phyloP scores from a whole-genome alignment of 2,113 vertebrate genomes.

The Brachionichthys hirsutus region DNA sequence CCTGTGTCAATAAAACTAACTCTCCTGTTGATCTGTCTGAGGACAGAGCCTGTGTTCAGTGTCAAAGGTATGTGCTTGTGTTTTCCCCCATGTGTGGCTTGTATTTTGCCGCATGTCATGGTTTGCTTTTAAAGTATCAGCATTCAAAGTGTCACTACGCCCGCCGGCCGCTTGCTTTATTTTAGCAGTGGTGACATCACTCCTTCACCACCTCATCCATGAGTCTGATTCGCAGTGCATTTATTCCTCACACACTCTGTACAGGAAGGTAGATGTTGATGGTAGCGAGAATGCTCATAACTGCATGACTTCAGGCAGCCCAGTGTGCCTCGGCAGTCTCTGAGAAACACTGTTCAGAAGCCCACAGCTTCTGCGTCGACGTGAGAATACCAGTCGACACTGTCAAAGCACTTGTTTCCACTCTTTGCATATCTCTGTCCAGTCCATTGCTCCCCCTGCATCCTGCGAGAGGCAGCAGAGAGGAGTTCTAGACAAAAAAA shows the following conservation, averaged over 20 bases:
- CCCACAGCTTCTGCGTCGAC: constrained; percentile 38
- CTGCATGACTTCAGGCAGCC: not conserved
- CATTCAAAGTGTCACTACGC: constrained; percentile 64
- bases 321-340: constrained; percentile 20
- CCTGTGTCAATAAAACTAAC: constrained; percentile 67
- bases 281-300: constrained; percentile 2
- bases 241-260: not conserved
- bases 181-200: constrained; percentile 17
- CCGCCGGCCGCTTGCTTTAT: constrained; percentile 15
- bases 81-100: constrained; percentile 51
- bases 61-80: constrained; percentile 73
- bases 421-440: constrained; percentile 33
- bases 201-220: constrained; percentile 7
- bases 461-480: constrained; percentile 22
- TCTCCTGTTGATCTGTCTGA: constrained; percentile 56
- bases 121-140: constrained; percentile 45
- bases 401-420: constrained; percentile 51
- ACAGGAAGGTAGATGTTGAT: constrained; percentile 11
- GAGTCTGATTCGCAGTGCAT: not conserved
- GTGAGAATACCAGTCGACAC: constrained; percentile 57
- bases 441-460: constrained; percentile 38
- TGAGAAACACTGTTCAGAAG: constrained; percentile 37
- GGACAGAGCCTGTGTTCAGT: constrained; percentile 51
- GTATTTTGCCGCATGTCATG: constrained; percentile 47
- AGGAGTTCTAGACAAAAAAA: constrained; percentile 38